phyloP scores from a whole-genome alignment of 2,797 vertebrate genomes.

The Fringilla coelebs region DNA sequence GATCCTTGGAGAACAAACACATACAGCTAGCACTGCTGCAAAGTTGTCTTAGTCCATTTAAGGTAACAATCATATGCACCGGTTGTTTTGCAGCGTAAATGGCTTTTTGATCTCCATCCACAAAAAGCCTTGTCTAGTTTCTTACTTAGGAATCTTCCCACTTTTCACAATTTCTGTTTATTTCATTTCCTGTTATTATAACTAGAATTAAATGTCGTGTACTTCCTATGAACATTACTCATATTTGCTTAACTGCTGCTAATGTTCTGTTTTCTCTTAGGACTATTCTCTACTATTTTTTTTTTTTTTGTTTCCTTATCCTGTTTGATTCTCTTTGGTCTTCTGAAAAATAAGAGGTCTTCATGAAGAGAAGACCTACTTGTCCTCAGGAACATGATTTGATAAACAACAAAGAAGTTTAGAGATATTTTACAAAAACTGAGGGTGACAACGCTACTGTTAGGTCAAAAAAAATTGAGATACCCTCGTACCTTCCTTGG shows the following conservation, averaged over 20 bases:
- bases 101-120: neutral
- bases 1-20: neutral
- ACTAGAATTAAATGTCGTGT: neutral
- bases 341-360: neutral
- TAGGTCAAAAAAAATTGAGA: neutral
- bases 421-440: neutral
- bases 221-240: neutral
- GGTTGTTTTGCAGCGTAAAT: neutral
- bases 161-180: constrained; percentile 24
- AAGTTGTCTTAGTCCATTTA: neutral
- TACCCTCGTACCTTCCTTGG: neutral
- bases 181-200: constrained; percentile 37
- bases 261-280: neutral
- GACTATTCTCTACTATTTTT: neutral
- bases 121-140: neutral
- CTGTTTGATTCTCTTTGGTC: neutral
- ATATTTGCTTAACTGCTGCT: neutral
- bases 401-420: neutral
- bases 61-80: neutral
- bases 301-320: neutral
- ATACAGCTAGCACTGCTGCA: neutral
- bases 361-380: neutral
- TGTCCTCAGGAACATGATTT: neutral
- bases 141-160: constrained; percentile 8
- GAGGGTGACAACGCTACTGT: neutral